phyloP scores from a whole-genome alignment of 2,888 invertebrate genomes.

The Argynnis bischoffii region DNA sequence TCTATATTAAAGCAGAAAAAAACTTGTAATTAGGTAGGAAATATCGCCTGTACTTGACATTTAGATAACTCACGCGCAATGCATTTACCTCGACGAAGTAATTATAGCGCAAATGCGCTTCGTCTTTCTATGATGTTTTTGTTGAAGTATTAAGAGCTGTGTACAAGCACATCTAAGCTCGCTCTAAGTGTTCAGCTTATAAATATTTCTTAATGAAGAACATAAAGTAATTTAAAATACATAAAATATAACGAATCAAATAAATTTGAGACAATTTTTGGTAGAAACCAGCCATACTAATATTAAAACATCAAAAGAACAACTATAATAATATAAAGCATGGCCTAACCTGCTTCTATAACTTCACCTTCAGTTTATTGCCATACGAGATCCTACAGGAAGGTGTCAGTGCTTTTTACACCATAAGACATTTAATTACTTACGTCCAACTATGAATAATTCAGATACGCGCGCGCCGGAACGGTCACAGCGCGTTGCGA shows the following conservation, averaged over 20 bases:
- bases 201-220: too few species aligned
- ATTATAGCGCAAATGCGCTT: constrained; percentile 39
- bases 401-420: constrained; percentile 71
- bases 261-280: too few species aligned
- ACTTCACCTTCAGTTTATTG: constrained; percentile 15
- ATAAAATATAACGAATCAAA: too few species aligned
- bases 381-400: constrained; percentile 61
- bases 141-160: constrained; percentile 7
- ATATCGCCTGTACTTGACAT: constrained; percentile 55
- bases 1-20: constrained; percentile 40
- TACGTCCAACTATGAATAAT: constrained; percentile 74
- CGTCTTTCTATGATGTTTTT: constrained; percentile 32
- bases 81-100: constrained; percentile 40
- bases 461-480: constrained; percentile 66
- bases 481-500: constrained; percentile 75
- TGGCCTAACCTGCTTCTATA: not conserved
- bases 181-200: too few species aligned
- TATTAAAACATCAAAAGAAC: not conserved
- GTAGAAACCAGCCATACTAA: not conserved
- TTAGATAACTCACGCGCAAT: constrained; percentile 46
- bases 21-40: constrained; percentile 50
- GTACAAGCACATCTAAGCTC: too few species aligned
- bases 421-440: constrained; percentile 73
- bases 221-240: too few species aligned
- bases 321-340: not conserved